Evolutionary conservation across 2,113 vertebrate species (phyloP), one percentile per base, ranked within the genome.

Genomic region (Dicentrarchus labrax): DNA sequence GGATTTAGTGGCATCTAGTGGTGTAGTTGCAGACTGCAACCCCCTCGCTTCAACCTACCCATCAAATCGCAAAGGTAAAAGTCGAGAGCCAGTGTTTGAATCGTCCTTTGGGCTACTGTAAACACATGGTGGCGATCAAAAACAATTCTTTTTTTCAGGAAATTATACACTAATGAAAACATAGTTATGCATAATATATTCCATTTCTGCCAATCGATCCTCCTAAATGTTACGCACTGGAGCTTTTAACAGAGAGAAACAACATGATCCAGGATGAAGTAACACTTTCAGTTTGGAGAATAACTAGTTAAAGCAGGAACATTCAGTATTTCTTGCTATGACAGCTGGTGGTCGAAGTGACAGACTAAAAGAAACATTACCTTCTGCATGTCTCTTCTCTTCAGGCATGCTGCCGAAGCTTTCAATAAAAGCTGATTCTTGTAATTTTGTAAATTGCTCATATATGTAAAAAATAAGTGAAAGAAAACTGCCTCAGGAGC

Each of bases 301-400:
- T 6, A 16, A n/a, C 11, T 43, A 74, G 39, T 36, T 17, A 41
- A 10, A 65, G 17, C 10, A 8, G 66, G 0, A 69, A 13, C 19
- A 65, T 65, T 38, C 15, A 24, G 43, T 10, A 0, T 57, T 59
- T 72, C 53, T 54, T 61, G 38, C 56, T 10, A 1, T 6, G 11
- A 65, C 71, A 57, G 59, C 61, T 72, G 4, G 24, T 12, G 7
- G 11, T 45, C 43, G 65, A 48, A 81, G 70, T 48, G 72, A 80
- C 67, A 56, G 53, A 57, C 39, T 30, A 22, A 45, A 24, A 17
- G 17, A 24, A 41, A 59, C n/a, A 53, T 57, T 21, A 15, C 51
- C 59, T 50, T 61, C 54, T 15, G 59, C 36, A 30, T 43, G 15
- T 38, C 51, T 17, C 4, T 67, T 51, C 24, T 50, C 22, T 48